Base-by-base conservation (phyloP, 2,797 vertebrate genomes). In the Melanogrammus aeglefinus region DNA sequence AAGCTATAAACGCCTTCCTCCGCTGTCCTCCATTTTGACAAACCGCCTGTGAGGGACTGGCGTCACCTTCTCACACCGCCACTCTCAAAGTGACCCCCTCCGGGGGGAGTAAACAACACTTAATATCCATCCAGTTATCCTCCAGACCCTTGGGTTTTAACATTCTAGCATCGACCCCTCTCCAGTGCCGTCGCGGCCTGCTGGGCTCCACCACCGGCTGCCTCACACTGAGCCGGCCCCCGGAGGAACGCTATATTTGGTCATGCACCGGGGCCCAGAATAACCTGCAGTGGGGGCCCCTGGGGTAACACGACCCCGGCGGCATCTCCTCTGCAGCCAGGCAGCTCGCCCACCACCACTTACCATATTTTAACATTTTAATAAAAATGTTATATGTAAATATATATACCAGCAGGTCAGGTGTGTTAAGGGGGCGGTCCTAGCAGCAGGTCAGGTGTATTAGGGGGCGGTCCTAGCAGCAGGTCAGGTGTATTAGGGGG, bases 201-300 rank as follows among this genome's bases (percentile, higher is more conserved):
- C 69, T 21, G 6, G 41, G 38, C 24, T 1, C 36, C 24, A 21
- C 71, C 33, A n/a, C 47, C 3, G 18, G 18, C 18, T 24, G 57
- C n/a, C 57, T 6, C 7, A 63, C 57, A 63, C 57, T 1, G 57
- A 63, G 57, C 57, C n/a, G 3, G 1, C 63, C 63, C n/a, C 10
- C 3, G 85, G 79, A 38, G 75, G 74, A 81, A 84, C 76, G 86
- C 90, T 88, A 89, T 89, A 90, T 92, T 88, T 89, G 87, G 88
- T 90, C 80, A 85, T 70, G 81, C 75, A 21, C 21, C n/a, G 77
- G 77, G 76, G 86, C 88, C 89, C 72, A 88, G 86, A 91, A 89
- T 90, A 93, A 90, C 87, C 76, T 27, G 24, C 6, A 63, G 21
- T n/a, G 24, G 63, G 63, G 57, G n/a, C 57, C 83, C 76, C 83